Evolutionary conservation across 1,140 invertebrate genomes (phyloP).

Genomic region (Lysiphlebus fabarum): DNA sequence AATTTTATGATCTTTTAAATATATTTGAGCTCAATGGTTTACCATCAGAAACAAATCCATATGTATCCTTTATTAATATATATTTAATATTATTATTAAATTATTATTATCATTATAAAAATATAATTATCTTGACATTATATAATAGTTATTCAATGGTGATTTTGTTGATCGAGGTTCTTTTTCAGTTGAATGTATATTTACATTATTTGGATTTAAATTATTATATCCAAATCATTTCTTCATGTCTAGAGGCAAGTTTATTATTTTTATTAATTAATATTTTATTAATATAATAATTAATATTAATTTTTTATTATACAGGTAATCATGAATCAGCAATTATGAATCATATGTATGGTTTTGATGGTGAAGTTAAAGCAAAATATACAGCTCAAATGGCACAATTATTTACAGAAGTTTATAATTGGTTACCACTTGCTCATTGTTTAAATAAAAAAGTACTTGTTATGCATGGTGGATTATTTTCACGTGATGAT

Average conservation of each 20-base stretch:
- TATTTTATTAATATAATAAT: background rate
- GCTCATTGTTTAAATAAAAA: constrained; percentile 91
- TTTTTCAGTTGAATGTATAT: constrained; percentile 99
- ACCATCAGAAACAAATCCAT: constrained; percentile 93
- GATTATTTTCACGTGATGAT: constrained; percentile 84
- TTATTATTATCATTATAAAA: background rate
- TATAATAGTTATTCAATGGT: constrained; percentile 84
- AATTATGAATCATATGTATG: constrained; percentile 99
- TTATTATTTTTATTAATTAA: constrained; percentile 12
- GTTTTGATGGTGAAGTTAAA: constrained; percentile 96
- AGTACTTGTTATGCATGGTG: constrained; percentile 94
- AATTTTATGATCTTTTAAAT: constrained; percentile 97
- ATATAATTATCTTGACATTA: constrained; percentile 36
- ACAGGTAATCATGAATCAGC: constrained; percentile 95
- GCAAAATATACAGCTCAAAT: constrained; percentile 92
- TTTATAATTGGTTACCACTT: constrained; percentile 96
- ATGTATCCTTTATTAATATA: constrained; percentile 65
- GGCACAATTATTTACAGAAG: constrained; percentile 96
- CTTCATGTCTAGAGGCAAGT: constrained; percentile 92
- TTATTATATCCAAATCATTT: constrained; percentile 96
- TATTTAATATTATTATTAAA: constrained; percentile 17
- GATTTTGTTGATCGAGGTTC: constrained; percentile 99
- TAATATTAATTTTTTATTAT: constrained; percentile 33
- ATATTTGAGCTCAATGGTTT: constrained; percentile 96
- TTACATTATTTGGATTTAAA: constrained; percentile 96